Evolutionary conservation across 2,113 vertebrate species (phyloP).

Genomic region (Pachycephala philippinensis): DNA sequence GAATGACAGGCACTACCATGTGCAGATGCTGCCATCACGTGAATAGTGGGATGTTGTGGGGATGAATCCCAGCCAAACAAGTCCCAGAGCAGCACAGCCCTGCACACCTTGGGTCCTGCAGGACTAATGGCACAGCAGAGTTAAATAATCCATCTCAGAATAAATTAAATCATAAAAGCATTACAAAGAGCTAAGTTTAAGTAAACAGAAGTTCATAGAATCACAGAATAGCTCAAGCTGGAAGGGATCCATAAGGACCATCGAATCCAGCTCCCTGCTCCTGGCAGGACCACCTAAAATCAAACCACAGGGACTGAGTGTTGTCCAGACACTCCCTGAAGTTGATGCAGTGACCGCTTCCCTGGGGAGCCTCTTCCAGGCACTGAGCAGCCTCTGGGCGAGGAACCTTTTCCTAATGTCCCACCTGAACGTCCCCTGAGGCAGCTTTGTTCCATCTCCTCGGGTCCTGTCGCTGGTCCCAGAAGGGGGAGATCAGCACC

Average conservation of each 20-base stretch:
- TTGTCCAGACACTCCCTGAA: neutral
- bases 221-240: neutral
- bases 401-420: neutral
- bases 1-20: neutral
- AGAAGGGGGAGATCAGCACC: neutral
- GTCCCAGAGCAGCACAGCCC: neutral
- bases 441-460: neutral
- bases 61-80: neutral
- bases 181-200: neutral
- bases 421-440: neutral
- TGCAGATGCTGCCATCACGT: neutral
- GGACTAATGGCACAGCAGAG: neutral
- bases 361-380: neutral
- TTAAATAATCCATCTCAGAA: neutral
- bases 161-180: neutral
- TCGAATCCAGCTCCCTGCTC: neutral
- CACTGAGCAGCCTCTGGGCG: neutral
- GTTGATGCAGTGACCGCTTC: neutral
- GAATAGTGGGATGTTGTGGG: neutral
- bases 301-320: neutral
- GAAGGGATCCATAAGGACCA: neutral
- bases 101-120: fast-evolving
- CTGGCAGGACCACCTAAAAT: neutral
- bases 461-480: neutral
- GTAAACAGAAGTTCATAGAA: neutral